Base-by-base conservation (phyloP, 2,113 vertebrate genomes). In the Columba janthina region DNA sequence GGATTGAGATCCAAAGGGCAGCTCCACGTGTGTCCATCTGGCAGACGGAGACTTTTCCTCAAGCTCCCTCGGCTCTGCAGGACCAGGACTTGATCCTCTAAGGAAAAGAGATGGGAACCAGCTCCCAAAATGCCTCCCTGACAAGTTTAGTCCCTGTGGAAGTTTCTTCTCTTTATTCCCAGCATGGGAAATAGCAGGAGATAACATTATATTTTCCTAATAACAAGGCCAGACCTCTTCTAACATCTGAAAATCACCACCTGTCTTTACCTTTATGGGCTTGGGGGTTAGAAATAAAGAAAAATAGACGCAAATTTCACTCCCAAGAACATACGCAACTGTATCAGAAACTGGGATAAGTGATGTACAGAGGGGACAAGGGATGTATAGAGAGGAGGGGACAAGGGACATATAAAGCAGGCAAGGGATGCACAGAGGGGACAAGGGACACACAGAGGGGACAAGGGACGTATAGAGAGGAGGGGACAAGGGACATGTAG, bases 31-130 rank as follows among this genome's bases (percentile, higher is more conserved):
- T 18, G 29, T 42, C 79, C 89, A 85, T 85, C 84, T 84, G 89
- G 79, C 79, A 88, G 71, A 80, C 85, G 56, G 70, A 66, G 57
- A 81, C 62, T 75, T 67, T 62, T 88, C 83, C 69, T 64, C 71
- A 61, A 80, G 69, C 93, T 38, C 51, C 40, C 64, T 65, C 74
- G 89, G 89, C 85, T 66, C 74, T 38, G 57, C 50, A 40, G 46
- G 84, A 79, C 61, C 50, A 66, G 79, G 24, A 50, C 85, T 88
- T 85, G 15, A 91, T 75, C 79, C 85, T 57, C 81, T 20, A 31
- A 31, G 86, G 56, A 58, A 67, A 62, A 69, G 38, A 21, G 77
- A 87, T 11, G 38, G 54, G 38, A 92, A 90, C 58, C 29, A 60
- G 50, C 77, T 86, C 90, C 36, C 56, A 69, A 56, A 53, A 3